phyloP scores from a whole-genome alignment of 2,113 vertebrate genomes.

The Peromyscus californicus region DNA sequence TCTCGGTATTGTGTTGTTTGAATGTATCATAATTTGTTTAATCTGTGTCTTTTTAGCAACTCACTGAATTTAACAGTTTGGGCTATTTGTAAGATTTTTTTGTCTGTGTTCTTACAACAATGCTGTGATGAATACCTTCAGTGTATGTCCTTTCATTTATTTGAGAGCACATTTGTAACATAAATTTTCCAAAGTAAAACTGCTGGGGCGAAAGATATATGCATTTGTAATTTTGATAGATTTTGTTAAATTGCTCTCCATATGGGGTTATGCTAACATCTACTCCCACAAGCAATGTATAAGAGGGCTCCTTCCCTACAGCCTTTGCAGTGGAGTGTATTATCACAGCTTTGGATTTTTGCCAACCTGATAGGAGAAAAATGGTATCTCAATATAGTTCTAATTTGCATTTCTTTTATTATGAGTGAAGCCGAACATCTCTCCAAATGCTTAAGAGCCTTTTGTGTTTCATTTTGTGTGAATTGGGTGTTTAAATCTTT shows the following conservation, averaged over 20 bases:
- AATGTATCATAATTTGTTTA: conserved; percentile 47
- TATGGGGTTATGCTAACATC: conserved; percentile 81
- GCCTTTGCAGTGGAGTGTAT: conserved; percentile 52
- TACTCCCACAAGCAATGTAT: conserved; percentile 63
- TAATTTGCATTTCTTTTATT: conserved; percentile 76
- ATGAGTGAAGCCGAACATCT: conserved; percentile 58
- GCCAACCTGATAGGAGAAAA: conserved; percentile 75
- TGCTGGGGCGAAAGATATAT: conserved; percentile 65
- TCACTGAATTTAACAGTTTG: conserved; percentile 51
- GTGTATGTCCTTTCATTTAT: conserved; percentile 63
- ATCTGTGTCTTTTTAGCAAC: conserved; percentile 54
- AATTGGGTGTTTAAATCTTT: conserved; percentile 64
- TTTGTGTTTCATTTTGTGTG: conserved; percentile 71
- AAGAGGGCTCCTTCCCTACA: conserved; percentile 52
- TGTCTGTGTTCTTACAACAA: conserved; percentile 32
- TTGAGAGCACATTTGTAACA: conserved; percentile 69
- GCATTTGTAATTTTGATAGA: conserved; percentile 82
- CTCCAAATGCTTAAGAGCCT: conserved; percentile 69
- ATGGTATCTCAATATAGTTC: conserved; percentile 68
- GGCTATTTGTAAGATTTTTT: conserved; percentile 30
- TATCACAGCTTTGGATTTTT: conserved; percentile 75
- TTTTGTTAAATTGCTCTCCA: conserved; percentile 79
- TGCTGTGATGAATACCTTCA: conserved; percentile 64
- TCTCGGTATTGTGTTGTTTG: conserved; percentile 50
- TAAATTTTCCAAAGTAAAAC: conserved; percentile 76